phyloP scores from a whole-genome alignment of 2,888 invertebrate species.

The Harmothoe impar region DNA sequence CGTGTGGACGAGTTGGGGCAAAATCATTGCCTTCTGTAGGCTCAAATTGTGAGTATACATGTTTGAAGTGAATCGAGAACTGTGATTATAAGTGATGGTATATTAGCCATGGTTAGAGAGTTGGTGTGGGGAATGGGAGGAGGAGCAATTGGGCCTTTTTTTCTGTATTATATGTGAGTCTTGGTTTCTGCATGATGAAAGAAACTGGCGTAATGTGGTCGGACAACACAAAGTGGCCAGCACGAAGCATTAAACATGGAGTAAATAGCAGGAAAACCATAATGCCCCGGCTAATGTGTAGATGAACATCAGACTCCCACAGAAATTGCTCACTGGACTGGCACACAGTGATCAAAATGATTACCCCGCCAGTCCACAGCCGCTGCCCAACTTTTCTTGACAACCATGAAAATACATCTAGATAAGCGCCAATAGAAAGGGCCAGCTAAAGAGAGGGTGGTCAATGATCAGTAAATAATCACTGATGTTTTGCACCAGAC shows the following conservation, averaged over 20 bases:
- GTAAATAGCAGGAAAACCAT: slow-evolving; percentile 46
- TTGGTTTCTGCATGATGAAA: slow-evolving; percentile 36
- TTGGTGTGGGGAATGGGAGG: background rate
- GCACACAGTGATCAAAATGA: slow-evolving; percentile 46
- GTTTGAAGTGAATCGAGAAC: slow-evolving; percentile 7
- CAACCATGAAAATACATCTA: slow-evolving; percentile 61
- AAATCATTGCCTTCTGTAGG: slow-evolving; percentile 22
- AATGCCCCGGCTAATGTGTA: slow-evolving; percentile 54
- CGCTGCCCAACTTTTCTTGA: slow-evolving; percentile 49
- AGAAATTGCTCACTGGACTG: slow-evolving; percentile 15
- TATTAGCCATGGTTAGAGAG: background rate
- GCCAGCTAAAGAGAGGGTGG: slow-evolving; percentile 3
- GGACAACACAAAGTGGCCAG: slow-evolving; percentile 49
- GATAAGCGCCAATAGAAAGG: slow-evolving; percentile 46
- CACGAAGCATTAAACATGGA: slow-evolving; percentile 57
- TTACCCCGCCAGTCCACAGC: background rate
- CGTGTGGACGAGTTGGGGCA: background rate
- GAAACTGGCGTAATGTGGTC: slow-evolving; percentile 15
- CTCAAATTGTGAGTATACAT: background rate
- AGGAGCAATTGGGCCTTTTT: background rate
- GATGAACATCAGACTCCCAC: slow-evolving; percentile 53
- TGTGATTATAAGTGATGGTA: background rate
- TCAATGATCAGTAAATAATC: slow-evolving; percentile 43
- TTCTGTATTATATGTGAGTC: background rate
- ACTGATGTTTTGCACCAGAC: slow-evolving; percentile 3